phyloP scores from a whole-genome alignment of 2,113 vertebrate species.

The Pomatorhinus ruficollis region DNA sequence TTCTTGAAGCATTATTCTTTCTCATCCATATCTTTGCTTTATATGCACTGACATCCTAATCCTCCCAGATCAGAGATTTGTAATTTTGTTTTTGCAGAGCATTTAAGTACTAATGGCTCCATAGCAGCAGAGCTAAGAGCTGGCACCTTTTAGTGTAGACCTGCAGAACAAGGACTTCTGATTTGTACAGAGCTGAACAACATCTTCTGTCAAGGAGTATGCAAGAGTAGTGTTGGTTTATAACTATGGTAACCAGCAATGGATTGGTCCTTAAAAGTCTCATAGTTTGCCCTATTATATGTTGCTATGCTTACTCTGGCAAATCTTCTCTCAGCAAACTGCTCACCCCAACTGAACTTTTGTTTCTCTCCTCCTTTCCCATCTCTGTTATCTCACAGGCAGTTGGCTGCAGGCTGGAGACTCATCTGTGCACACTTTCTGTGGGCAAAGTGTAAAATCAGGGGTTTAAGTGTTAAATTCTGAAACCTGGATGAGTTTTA shows the following conservation, averaged over 20 bases:
- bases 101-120: background rate
- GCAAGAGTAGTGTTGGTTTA: background rate
- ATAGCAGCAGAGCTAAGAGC: background rate
- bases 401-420: background rate
- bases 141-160: background rate
- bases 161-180: background rate
- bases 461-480: background rate
- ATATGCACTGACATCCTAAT: background rate
- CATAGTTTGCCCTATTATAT: background rate
- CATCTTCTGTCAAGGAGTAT: background rate
- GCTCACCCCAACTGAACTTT: background rate
- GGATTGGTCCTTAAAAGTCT: background rate
- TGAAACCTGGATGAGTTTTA: background rate
- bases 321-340: background rate
- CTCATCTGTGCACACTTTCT: background rate
- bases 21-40: background rate
- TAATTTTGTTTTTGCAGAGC: background rate
- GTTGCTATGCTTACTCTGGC: background rate
- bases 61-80: background rate
- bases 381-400: background rate
- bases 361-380: background rate
- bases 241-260: background rate
- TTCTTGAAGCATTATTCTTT: background rate
- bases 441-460: background rate
- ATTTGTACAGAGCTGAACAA: background rate